phyloP scores from a whole-genome alignment of 2,113 vertebrate genomes.

The Oryzias melastigma region DNA sequence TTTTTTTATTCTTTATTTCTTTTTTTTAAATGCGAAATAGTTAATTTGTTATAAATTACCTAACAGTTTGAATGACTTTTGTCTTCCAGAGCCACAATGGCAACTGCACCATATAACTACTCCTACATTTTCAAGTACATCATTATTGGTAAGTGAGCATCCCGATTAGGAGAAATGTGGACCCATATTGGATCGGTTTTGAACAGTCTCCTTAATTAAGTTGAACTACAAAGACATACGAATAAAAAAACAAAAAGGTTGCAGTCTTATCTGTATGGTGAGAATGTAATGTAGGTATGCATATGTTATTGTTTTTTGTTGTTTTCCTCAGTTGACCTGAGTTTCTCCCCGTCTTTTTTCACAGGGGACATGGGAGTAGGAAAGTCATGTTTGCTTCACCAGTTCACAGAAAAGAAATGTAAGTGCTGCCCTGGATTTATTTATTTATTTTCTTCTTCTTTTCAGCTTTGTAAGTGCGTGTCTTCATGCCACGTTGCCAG shows the following conservation, averaged over 20 bases:
- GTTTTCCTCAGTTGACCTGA: slow-evolving; percentile 39
- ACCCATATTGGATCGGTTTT: not conserved
- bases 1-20: not conserved
- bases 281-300: slow-evolving; percentile 18
- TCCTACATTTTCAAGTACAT: slow-evolving; percentile 99
- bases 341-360: slow-evolving; percentile 22
- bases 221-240: too few relatives aligned
- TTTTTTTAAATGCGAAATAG: not conserved
- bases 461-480: slow-evolving; percentile 8
- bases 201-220: too few relatives aligned
- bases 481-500: slow-evolving; percentile 40
- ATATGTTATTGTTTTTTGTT: slow-evolving; percentile 21
- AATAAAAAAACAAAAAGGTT: not conserved
- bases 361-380: slow-evolving; percentile 81
- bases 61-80: slow-evolving; percentile 1
- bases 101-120: slow-evolving; percentile 99
- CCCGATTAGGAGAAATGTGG: not conserved
- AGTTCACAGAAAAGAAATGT: slow-evolving; percentile 85
- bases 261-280: slow-evolving; percentile 17
- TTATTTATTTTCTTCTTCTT: slow-evolving; percentile 8
- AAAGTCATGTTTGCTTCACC: slow-evolving; percentile 83
- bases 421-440: slow-evolving; percentile 55
- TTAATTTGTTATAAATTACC: not conserved
- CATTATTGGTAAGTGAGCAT: slow-evolving; percentile 95
- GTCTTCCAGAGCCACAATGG: slow-evolving; percentile 92